phyloP scores from a whole-genome alignment of 2,888 invertebrate genomes.

The Cremastobaeus sp. region DNA sequence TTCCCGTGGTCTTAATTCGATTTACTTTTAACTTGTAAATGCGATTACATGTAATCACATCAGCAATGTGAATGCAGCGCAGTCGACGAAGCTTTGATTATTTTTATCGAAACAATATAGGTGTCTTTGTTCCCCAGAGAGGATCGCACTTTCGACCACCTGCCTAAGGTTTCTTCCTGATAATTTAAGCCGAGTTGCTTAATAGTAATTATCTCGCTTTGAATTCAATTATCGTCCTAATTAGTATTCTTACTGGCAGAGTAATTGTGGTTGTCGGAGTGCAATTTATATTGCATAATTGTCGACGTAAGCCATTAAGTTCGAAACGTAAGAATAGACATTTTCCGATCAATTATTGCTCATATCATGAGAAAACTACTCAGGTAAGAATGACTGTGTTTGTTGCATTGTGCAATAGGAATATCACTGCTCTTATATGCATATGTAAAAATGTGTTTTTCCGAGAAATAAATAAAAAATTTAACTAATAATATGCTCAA shows the following conservation, averaged over 20 bases:
- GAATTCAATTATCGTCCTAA: conserved; percentile 39
- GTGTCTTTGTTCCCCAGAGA: conserved; percentile 8
- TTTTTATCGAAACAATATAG: conserved; percentile 15
- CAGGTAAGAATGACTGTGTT: too few relatives aligned
- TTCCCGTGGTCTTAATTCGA: conserved; percentile 39
- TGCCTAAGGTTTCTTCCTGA: conserved; percentile 6
- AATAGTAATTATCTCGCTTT: conserved; percentile 34
- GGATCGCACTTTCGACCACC: conserved; percentile 10
- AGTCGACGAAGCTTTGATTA: conserved; percentile 13
- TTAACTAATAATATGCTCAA: too few relatives aligned
- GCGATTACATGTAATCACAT: conserved; percentile 44
- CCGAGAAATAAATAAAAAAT: too few relatives aligned
- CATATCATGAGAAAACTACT: too few relatives aligned
- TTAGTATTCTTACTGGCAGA: conserved; percentile 33
- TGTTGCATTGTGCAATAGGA: too few relatives aligned
- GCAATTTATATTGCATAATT: conserved; percentile 13
- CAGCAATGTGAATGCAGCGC: neutral
- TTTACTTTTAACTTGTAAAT: conserved; percentile 48
- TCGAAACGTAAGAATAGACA: neutral
- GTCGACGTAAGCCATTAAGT: conserved; percentile 1
- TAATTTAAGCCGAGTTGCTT: conserved; percentile 17
- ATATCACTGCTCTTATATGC: too few relatives aligned
- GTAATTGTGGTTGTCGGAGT: conserved; percentile 20
- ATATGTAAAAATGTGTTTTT: too few relatives aligned
- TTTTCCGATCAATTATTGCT: too few relatives aligned